Evolutionary conservation across 1,140 invertebrate species (phyloP).

Genomic region (Trichonephila inaurata): DNA sequence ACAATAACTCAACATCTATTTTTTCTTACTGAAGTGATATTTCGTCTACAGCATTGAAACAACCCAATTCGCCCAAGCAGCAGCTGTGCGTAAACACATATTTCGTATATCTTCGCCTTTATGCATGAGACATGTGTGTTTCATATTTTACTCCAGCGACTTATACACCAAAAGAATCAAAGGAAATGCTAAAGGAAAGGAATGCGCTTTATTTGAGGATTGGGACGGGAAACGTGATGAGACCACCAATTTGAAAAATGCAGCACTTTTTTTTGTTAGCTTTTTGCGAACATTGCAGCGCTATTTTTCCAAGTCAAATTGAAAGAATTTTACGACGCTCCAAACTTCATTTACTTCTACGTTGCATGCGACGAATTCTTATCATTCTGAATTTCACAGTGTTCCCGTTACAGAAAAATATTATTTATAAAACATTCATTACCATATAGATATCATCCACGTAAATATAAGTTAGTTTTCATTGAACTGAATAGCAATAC

Average conservation of each 20-base stretch:
- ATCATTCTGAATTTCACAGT: background rate
- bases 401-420: background rate
- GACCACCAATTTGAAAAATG: background rate
- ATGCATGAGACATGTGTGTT: background rate
- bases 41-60: background rate
- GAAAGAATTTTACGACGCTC: background rate
- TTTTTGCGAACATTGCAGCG: background rate
- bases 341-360: conserved; percentile 3
- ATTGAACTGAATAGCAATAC: no score
- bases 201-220: background rate
- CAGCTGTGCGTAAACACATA: conserved; percentile 5
- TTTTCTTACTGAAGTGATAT: background rate
- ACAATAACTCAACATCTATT: background rate
- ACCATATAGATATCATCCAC: background rate
- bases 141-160: background rate
- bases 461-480: background rate
- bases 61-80: background rate
- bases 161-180: background rate
- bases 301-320: conserved; percentile 4
- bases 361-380: background rate
- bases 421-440: background rate
- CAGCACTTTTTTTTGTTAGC: background rate
- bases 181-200: background rate
- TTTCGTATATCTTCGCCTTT: background rate
- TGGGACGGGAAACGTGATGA: background rate